Evolutionary conservation across 2,113 vertebrate species (phyloP).

Genomic region (Ceyx cyanopectus): DNA sequence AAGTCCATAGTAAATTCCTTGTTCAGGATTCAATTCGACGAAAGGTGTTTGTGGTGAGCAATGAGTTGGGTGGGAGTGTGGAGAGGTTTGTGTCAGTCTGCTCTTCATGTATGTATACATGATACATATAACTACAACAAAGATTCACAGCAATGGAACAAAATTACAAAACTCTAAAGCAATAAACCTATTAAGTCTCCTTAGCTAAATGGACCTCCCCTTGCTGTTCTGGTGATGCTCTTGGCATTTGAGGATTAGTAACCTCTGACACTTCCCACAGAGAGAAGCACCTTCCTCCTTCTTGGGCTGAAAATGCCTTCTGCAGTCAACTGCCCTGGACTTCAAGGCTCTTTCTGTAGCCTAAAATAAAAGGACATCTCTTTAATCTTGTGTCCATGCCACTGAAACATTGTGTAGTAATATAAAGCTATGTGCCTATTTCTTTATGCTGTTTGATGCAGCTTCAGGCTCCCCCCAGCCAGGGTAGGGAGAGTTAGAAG

Average conservation of each 20-base stretch:
- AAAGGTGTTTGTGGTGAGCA: neutral
- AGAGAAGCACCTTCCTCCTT: neutral
- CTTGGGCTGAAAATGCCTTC: neutral
- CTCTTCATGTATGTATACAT: neutral
- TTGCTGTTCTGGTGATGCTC: neutral
- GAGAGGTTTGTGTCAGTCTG: neutral
- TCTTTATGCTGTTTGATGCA: neutral
- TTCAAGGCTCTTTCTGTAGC: neutral
- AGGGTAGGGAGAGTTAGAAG: neutral
- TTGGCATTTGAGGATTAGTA: neutral
- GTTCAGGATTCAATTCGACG: rapidly evolving
- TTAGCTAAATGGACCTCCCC: neutral
- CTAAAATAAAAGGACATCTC: neutral
- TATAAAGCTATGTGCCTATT: neutral
- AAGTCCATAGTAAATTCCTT: neutral
- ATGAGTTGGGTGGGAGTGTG: neutral
- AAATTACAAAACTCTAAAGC: neutral
- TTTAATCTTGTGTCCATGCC: neutral
- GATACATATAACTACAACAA: neutral
- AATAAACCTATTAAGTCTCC: neutral
- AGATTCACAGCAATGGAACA: neutral
- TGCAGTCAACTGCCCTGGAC: neutral
- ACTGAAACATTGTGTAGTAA: neutral
- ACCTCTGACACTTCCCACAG: neutral
- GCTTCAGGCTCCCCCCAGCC: neutral